A percentile compares a stretch with the other conserved stretches of the same genome.
phyloP scores from a whole-genome alignment of 2,888 invertebrate species.

The Rutpela maculata region DNA sequence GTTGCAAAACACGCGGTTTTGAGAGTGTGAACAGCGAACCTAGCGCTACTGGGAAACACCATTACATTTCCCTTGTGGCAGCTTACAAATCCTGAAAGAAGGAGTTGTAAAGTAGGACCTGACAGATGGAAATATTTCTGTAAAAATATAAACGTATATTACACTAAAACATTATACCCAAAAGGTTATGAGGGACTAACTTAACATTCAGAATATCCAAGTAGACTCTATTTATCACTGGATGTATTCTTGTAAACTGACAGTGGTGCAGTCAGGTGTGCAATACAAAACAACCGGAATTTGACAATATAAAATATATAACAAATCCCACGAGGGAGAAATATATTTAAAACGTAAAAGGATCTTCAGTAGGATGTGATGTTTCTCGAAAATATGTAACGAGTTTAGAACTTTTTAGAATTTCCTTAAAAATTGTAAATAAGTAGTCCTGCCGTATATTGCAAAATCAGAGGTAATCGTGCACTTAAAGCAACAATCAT shows the following conservation, averaged over 20 bases:
- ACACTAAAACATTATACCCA: slow-evolving; percentile 48
- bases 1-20: slow-evolving; percentile 37
- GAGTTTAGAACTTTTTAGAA: too few species aligned
- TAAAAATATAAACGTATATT: slow-evolving; percentile 58
- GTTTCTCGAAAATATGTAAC: too few species aligned
- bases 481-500: too few species aligned
- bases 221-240: slow-evolving; percentile 44
- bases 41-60: slow-evolving; percentile 61
- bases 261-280: slow-evolving; percentile 26
- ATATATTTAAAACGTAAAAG: neutral
- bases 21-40: slow-evolving; percentile 41
- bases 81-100: slow-evolving; percentile 68
- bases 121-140: slow-evolving; percentile 66
- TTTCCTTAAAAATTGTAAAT: too few species aligned
- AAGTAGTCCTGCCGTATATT: too few species aligned
- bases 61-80: slow-evolving; percentile 67
- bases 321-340: neutral
- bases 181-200: slow-evolving; percentile 45
- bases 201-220: slow-evolving; percentile 44
- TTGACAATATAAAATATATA: slow-evolving; percentile 12
- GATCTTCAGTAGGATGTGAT: too few species aligned
- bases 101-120: slow-evolving; percentile 67
- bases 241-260: slow-evolving; percentile 21
- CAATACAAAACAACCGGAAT: slow-evolving; percentile 10
- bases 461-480: too few species aligned